A percentile compares a stretch with the other conserved stretches of the same genome.
phyloP scores from a whole-genome alignment of 2,113 vertebrate species.

The Pipra filicauda region DNA sequence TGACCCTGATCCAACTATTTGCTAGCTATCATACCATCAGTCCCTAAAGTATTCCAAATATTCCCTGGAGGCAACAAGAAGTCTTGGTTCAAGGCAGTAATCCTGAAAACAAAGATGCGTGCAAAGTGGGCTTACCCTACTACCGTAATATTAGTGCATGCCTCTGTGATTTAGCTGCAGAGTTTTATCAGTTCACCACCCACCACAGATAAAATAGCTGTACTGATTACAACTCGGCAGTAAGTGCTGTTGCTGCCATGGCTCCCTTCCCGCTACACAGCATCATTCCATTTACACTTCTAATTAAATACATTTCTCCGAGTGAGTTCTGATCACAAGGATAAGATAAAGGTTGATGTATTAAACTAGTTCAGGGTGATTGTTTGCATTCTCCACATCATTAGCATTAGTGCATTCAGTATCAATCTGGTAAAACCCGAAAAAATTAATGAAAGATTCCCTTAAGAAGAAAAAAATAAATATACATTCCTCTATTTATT shows the following conservation, averaged over 20 bases:
- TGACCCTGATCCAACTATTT: background rate
- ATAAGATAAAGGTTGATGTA: background rate
- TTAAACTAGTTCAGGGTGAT: background rate
- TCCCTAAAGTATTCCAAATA: background rate
- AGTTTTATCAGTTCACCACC: background rate
- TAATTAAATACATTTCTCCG: slow-evolving; percentile 25
- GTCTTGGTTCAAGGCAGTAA: background rate
- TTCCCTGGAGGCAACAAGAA: background rate
- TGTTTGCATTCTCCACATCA: background rate
- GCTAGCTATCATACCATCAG: background rate
- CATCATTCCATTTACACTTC: background rate
- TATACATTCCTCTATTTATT: background rate
- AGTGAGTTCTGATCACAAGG: background rate
- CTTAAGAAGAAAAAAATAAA: background rate
- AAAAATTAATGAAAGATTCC: background rate
- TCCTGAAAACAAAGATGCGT: background rate
- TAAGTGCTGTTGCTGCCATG: background rate
- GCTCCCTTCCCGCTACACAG: background rate
- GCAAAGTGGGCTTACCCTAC: background rate
- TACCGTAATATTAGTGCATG: background rate
- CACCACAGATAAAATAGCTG: background rate
- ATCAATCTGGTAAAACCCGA: background rate
- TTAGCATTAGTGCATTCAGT: background rate
- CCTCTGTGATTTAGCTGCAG: background rate
- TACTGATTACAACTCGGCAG: background rate